A percentile compares a stretch with the other conserved stretches of the same genome.
Conservation (phyloP, 2,797 vertebrate genomes). For the Staurois parvus region DNA sequence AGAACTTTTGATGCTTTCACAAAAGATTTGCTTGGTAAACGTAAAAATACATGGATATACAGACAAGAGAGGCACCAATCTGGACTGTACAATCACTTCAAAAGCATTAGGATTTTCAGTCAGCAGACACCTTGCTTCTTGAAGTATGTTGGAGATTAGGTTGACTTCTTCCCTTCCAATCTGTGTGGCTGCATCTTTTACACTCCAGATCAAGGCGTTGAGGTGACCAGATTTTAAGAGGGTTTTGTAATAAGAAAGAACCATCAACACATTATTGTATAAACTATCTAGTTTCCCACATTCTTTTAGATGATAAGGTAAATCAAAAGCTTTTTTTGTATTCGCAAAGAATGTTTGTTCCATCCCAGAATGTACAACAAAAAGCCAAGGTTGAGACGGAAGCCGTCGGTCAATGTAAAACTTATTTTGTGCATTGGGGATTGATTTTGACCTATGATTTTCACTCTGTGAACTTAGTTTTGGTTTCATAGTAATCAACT, state of each 20-base stretch:
- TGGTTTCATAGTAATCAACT: conserved; percentile 62
- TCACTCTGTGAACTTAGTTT: conserved; percentile 24
- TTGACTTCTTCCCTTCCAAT: conserved; percentile 69
- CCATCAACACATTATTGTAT: conserved; percentile 69
- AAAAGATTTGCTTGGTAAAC: conserved; percentile 67
- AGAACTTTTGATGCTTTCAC: conserved; percentile 62
- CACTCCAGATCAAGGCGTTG: conserved; percentile 70
- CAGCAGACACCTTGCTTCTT: conserved; percentile 71
- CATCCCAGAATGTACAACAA: conserved; percentile 53
- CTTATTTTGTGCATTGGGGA: conserved; percentile 27
- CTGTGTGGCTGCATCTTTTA: conserved; percentile 66
- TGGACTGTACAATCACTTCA: conserved; percentile 72
- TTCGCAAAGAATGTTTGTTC: conserved; percentile 62
- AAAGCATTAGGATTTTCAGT: conserved; percentile 69
- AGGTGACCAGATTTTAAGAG: conserved; percentile 73
- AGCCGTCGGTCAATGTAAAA: conserved; percentile 67
- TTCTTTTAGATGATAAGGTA: conserved; percentile 77
- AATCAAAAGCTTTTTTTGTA: conserved; percentile 74
- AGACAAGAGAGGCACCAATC: conserved; percentile 72
- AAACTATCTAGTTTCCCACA: conserved; percentile 71
- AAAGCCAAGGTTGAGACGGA: conserved; percentile 73
- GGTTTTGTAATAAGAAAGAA: conserved; percentile 73
- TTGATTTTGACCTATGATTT: not conserved
- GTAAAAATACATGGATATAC: conserved; percentile 70
- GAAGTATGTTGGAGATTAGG: conserved; percentile 72